A percentile compares a stretch with the other conserved stretches of the same genome.
Conservation (phyloP, 2,888 invertebrate genomes). For the Mermis nigrescens region DNA sequence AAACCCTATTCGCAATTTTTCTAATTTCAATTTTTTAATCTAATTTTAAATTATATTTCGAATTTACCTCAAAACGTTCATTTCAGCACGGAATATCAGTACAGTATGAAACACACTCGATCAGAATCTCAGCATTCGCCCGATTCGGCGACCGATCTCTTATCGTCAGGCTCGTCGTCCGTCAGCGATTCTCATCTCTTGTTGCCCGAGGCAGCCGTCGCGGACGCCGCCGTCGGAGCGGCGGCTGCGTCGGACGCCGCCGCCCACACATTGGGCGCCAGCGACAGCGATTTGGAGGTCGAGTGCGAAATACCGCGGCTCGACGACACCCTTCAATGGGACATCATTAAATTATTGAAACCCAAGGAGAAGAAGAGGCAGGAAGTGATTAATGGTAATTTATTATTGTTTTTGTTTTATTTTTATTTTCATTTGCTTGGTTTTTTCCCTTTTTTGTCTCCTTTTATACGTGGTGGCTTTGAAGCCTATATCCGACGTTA, state of each 20-base stretch:
- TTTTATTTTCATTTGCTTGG: not conserved
- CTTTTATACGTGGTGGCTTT: too few species aligned
- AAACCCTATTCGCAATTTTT: too few species aligned
- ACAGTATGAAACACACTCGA: not conserved
- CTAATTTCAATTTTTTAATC: too few species aligned
- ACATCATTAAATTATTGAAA: conserved; percentile 51
- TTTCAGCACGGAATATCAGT: not conserved
- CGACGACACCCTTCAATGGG: conserved; percentile 54
- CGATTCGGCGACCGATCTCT: not conserved
- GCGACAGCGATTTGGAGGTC: conserved; percentile 21
- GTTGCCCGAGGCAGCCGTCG: too few species aligned
- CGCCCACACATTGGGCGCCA: not conserved
- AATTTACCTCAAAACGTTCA: too few species aligned
- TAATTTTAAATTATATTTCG: too few species aligned
- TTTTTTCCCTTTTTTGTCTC: too few species aligned
- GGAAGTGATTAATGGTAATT: conserved; percentile 67
- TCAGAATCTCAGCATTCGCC: not conserved
- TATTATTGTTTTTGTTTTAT: conserved; percentile 1
- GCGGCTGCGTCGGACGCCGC: not conserved
- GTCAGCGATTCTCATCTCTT: too few species aligned
- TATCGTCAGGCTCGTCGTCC: not conserved
- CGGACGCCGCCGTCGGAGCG: not conserved
- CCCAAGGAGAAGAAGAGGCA: conserved; percentile 68
- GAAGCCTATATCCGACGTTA: too few species aligned
- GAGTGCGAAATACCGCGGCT: conserved; percentile 56